These are phyloP conservation scores for Mionectes olivaceus DNA, from an alignment of 2,797 vertebrate genomes.

Conservation along the genomic window DNA sequence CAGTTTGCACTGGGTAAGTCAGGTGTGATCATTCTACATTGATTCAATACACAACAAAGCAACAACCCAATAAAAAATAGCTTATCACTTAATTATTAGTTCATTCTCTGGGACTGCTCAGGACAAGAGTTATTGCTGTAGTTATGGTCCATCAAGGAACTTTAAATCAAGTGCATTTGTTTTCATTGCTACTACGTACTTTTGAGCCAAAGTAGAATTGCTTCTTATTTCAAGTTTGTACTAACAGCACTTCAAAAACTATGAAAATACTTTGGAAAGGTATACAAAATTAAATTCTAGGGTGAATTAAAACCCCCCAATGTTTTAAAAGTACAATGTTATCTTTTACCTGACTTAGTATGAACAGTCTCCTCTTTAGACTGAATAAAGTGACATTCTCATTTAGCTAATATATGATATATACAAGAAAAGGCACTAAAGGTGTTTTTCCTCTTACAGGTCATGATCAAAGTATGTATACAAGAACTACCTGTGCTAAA, in stretches of 20 bases:
- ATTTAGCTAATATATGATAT: not conserved
- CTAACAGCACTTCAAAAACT: not conserved
- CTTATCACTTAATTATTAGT: not conserved
- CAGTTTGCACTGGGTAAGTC: not conserved
- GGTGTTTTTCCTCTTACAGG: not conserved
- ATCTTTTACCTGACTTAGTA: not conserved
- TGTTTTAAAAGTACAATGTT: not conserved
- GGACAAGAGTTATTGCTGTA: not conserved
- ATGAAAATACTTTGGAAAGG: not conserved
- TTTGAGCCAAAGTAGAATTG: not conserved
- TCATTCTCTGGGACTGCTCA: not conserved
- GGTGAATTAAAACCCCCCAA: rapidly evolving
- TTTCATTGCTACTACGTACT: not conserved
- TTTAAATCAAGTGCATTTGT: not conserved
- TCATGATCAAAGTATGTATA: not conserved
- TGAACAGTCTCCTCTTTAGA: not conserved
- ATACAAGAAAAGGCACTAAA: not conserved
- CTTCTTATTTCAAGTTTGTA: not conserved
- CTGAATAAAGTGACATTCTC: not conserved
- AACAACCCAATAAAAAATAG: not conserved
- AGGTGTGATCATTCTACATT: not conserved
- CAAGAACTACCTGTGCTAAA: not conserved
- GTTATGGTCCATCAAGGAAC: not conserved
- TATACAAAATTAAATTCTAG: not conserved
- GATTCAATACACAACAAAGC: not conserved